phyloP scores from a whole-genome alignment of 2,888 invertebrate species.

The Agonopterix subpropinquella region DNA sequence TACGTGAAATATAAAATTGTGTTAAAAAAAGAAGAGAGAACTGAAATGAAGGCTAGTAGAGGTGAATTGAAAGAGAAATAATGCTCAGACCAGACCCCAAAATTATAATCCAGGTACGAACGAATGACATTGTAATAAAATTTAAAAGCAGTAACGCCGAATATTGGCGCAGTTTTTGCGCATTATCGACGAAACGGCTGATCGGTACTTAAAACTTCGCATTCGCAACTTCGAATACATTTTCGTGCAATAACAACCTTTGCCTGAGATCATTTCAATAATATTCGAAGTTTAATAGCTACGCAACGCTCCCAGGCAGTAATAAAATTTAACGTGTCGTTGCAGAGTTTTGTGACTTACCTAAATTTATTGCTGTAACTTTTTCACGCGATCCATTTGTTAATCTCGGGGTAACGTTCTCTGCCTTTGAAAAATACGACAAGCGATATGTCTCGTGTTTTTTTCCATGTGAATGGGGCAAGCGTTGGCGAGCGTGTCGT shows the following conservation, averaged over 20 bases:
- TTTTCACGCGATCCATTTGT: slow-evolving; percentile 60
- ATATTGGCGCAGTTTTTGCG: slow-evolving; percentile 14
- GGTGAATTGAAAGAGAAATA: no score
- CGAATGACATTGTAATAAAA: slow-evolving; percentile 13
- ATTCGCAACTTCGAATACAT: slow-evolving; percentile 38
- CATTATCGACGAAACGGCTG: slow-evolving; percentile 24
- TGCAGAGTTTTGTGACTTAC: slow-evolving; percentile 50
- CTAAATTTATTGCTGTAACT: slow-evolving; percentile 55
- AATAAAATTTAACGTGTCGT: slow-evolving; percentile 68
- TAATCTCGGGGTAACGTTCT: slow-evolving; percentile 43
- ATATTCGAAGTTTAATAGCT: slow-evolving; percentile 64
- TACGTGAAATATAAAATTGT: no score
- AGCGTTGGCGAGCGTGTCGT: no score
- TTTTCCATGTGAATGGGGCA: neutral
- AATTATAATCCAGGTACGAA: no score
- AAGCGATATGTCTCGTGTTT: slow-evolving; percentile 18
- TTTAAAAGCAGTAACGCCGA: slow-evolving; percentile 11
- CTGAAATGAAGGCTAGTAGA: no score
- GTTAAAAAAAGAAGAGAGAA: no score
- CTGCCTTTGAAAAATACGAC: slow-evolving; percentile 34
- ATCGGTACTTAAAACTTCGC: slow-evolving; percentile 28
- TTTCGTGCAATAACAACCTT: slow-evolving; percentile 42
- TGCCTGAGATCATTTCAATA: slow-evolving; percentile 65
- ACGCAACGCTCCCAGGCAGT: slow-evolving; percentile 39
- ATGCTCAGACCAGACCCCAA: no score